Conservation (phyloP, 2,113 vertebrate species). For the Toxotes chatareus region DNA sequence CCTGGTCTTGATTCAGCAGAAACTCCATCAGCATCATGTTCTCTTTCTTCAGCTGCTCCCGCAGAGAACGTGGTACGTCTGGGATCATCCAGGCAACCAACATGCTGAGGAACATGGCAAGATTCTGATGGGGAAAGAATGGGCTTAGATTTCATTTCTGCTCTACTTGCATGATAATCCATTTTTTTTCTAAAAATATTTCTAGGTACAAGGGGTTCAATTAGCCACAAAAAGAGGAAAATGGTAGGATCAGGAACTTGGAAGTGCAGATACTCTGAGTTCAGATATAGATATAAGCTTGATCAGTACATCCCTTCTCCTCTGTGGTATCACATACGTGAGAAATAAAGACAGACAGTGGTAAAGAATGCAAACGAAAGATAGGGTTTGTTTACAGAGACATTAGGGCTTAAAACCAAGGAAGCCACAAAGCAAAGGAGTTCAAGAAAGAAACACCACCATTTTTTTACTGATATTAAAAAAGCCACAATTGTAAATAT, state of each 20-base stretch:
- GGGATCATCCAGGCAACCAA: conserved; percentile 98
- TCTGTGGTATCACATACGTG: neutral
- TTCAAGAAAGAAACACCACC: conserved; percentile 81
- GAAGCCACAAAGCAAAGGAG: conserved; percentile 79
- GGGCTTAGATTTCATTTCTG: neutral
- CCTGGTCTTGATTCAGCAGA: conserved; percentile 91
- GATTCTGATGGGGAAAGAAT: conserved; percentile 84
- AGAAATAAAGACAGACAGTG: neutral
- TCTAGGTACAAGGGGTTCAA: neutral
- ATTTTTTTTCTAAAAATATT: neutral
- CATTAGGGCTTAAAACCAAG: neutral
- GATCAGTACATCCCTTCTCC: neutral
- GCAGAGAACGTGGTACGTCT: conserved; percentile 94
- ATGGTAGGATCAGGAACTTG: neutral
- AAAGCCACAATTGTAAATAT: conserved; percentile 2
- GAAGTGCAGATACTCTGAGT: neutral
- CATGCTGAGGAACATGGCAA: conserved; percentile 97
- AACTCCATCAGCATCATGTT: conserved; percentile 92
- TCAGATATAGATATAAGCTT: neutral
- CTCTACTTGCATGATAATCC: neutral
- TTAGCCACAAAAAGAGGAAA: neutral
- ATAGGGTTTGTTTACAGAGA: neutral
- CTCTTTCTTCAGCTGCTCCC: conserved; percentile 94
- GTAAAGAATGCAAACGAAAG: neutral
- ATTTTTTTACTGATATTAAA: neutral